Conservation (phyloP, 2,888 invertebrate species). For the Epirrhoe alternata region DNA sequence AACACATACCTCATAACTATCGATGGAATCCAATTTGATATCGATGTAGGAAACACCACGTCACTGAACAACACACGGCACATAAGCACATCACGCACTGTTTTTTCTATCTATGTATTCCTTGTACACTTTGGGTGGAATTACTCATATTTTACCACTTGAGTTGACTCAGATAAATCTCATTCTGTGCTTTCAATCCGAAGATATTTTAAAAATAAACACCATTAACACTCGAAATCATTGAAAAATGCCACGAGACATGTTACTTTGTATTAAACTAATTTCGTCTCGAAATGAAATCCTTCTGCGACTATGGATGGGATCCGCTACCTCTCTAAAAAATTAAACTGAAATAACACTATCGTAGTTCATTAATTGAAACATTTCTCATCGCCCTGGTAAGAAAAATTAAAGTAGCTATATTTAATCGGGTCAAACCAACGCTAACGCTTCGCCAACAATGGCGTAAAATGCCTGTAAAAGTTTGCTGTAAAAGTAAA, state of each 20-base stretch:
- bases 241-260: neutral
- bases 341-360: neutral
- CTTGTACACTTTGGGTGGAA: conserved; percentile 31
- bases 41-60: conserved; percentile 49
- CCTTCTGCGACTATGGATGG: neutral
- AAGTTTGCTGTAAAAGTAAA: conserved; percentile 36
- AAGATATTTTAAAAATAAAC: conserved; percentile 7
- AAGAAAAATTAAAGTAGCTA: conserved; percentile 35
- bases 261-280: neutral
- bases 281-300: neutral
- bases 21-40: conserved; percentile 77
- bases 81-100: conserved; percentile 49
- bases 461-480: conserved; percentile 37
- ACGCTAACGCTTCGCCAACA: conserved; percentile 41
- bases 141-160: conserved; percentile 10
- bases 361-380: conserved; percentile 41
- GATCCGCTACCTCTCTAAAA: neutral
- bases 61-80: conserved; percentile 53
- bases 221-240: neutral
- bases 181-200: conserved; percentile 7
- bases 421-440: conserved; percentile 49
- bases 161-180: conserved; percentile 1
- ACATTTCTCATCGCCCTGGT: conserved; percentile 41
- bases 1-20: conserved; percentile 68
- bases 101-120: conserved; percentile 44